Base-by-base conservation (phyloP, 2,888 invertebrate genomes). In the Oeneis ivallda region DNA sequence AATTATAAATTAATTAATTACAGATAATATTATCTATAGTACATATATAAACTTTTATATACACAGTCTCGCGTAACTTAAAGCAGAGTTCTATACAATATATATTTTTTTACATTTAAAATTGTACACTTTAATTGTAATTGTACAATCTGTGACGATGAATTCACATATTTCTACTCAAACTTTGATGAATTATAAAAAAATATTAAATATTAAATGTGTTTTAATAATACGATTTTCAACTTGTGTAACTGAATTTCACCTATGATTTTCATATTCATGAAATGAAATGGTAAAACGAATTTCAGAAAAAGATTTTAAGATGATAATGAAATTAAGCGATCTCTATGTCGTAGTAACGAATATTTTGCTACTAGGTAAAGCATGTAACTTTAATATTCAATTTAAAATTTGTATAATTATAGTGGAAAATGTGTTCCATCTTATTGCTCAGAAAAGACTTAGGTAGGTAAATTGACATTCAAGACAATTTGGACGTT, bases 31-130 rank as follows among this genome's bases (percentile, higher is more conserved):
- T 26, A 26, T 80, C 76, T 84, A 81, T 81, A 81, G 79, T 85
- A 86, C 82, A 84, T 80, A 84, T 80, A 77, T 79, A 80, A 75
- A 71, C 75, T 52, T 52, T 79, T 84, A 82, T 88, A 85, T 89
- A 84, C 86, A 90, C 89, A 90, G 90, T 89, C 90, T 89, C 87
- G 86, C 84, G 78, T 81, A 85, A 83, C 84, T 89, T 89, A 88
- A 85, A 89, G 84, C 84, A 81, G 84, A 86, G 79, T 81, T 82
- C 76, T 81, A 79, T 84, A 87, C 83, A 26, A 26, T 26, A 26
- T n/a, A 85, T 82, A 79, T 78, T 76, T 47, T 58, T 45, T 75
- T 71, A 72, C 66, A 73, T 65, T 69, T 41, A 53, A 60, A 64
- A 62, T 63, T 62, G 49, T 60, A 64, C 66, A 67, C 17, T 43